Conservation (phyloP, 2,113 vertebrate genomes). For the Benitochromis conjunctus region DNA sequence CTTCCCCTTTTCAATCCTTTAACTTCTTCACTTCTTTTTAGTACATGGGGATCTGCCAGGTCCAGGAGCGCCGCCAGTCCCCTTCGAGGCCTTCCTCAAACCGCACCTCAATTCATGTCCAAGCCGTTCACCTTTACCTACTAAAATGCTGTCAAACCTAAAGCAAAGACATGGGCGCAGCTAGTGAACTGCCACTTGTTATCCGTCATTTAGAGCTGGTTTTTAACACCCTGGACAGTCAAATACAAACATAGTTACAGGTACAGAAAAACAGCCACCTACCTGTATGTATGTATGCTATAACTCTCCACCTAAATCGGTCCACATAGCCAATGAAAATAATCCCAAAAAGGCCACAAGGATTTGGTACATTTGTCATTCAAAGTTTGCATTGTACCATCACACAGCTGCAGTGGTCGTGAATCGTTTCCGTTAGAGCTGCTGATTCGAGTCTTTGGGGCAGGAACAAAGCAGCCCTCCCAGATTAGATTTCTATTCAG, state of each 20-base stretch:
- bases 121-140: too few species aligned
- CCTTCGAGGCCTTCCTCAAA: too few species aligned
- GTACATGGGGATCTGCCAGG: too few species aligned
- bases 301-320: background rate
- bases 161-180: too few species aligned
- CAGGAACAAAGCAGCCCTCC: background rate
- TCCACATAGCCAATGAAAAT: background rate
- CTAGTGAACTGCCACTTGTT: background rate
- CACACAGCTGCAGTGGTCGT: background rate
- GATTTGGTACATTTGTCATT: background rate
- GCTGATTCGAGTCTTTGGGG: background rate
- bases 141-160: too few species aligned
- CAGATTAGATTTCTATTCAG: background rate
- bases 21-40: too few species aligned
- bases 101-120: too few species aligned
- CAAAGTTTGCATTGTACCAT: background rate
- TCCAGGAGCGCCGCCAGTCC: too few species aligned
- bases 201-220: background rate
- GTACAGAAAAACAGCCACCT: background rate
- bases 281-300: background rate
- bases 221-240: background rate
- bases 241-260: accelerated
- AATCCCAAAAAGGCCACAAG: background rate
- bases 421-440: background rate
- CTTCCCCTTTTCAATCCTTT: too few species aligned